phyloP scores from a whole-genome alignment of 2,113 vertebrate species.

The Leucopsar rothschildi region DNA sequence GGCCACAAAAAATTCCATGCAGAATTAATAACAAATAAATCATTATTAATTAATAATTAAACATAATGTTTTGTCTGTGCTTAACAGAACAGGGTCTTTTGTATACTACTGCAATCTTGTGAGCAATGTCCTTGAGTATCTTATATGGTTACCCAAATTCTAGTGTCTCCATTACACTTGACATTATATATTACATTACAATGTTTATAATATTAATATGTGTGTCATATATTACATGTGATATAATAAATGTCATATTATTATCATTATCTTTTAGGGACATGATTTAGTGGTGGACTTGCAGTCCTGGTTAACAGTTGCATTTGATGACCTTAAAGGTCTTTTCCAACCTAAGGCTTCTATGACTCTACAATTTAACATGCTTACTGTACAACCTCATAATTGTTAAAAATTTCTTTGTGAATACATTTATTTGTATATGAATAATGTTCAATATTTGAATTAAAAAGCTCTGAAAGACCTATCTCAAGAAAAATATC shows the following conservation, averaged over 20 bases:
- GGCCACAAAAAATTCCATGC: neutral
- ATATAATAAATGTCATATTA: neutral
- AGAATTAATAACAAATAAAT: neutral
- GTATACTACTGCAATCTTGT: neutral
- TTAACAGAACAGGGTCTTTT: neutral
- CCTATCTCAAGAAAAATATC: neutral
- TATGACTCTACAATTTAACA: neutral
- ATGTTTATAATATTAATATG: neutral
- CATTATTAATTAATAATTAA: neutral
- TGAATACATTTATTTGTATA: neutral
- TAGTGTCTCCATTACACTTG: neutral
- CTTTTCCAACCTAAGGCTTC: neutral
- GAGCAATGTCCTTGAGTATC: neutral
- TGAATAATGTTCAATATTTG: neutral
- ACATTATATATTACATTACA: neutral
- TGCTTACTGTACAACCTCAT: neutral
- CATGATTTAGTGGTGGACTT: neutral
- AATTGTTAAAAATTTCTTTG: neutral
- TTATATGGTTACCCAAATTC: neutral
- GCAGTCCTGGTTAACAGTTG: neutral
- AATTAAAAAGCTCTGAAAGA: neutral
- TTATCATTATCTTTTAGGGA: neutral
- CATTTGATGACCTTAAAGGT: neutral
- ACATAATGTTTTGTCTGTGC: neutral
- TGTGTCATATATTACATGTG: no score